Evolutionary conservation across 2,113 vertebrate genomes (phyloP), one percentile per base, ranked within the genome.

Genomic region (Aramus guarauna): DNA sequence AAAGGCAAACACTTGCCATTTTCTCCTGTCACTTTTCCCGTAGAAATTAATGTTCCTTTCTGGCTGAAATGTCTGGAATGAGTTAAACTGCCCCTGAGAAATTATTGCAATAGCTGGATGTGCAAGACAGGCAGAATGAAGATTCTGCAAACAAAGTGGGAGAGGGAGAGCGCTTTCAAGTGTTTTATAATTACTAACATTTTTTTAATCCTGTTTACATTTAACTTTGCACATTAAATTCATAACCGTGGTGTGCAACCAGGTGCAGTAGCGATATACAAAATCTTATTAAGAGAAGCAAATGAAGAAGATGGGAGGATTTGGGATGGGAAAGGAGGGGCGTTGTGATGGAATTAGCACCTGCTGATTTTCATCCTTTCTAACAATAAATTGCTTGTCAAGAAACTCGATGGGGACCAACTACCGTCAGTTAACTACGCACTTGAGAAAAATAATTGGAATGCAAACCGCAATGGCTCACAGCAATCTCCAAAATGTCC

Each of bases 241-340:
- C 85, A 75, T 88, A 88, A 92, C 91, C 1, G 0, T 89, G 88
- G 32, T 52, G 78, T 85, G 80, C 71, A 96, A 56, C 76, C 82
- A 79, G 90, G 88, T 81, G 79, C 63, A 85, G 73, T 6, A 59
- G 47, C 62, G 68, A 84, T 86, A 66, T 5, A 91, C 41, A 45
- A 94, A 92, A 95, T 90, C 91, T 85, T 92, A 94, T 92, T 94
- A 96, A 91, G 56, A 88, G 55, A 24, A 95, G 76, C 30, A 86
- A 88, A 71, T 79, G 32, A 87, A 93, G 92, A 74, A 34, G 68
- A 82, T 29, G 59, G 63, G 39, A 92, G 76, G 71, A 92, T 89
- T 89, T 88, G 56, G 60, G 56, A 53, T 75, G 55, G 39, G 41
- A 81, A 92, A 76, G 82, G 90, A 93, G 63, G 79, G n/a, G 43